Evolutionary conservation across 2,888 invertebrate species (phyloP).

Genomic region (Leucophenga maculata): DNA sequence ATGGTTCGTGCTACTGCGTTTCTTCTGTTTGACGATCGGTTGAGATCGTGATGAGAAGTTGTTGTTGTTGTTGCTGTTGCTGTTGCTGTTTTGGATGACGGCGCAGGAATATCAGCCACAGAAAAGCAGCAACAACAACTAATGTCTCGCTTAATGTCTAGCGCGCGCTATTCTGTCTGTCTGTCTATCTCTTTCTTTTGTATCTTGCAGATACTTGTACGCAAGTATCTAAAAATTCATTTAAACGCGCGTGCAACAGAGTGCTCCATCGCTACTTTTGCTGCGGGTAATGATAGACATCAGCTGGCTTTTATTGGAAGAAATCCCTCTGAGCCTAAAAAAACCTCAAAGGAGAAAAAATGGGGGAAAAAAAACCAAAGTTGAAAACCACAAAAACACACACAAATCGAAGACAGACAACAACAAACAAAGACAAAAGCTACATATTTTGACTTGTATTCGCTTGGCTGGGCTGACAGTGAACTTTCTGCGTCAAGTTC

Average conservation of each 20-base stretch:
- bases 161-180: too few species aligned
- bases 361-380: not conserved
- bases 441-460: not conserved
- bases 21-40: conserved; percentile 21
- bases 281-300: conserved; percentile 65
- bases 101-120: conserved; percentile 50
- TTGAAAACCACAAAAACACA: not conserved
- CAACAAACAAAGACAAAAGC: not conserved
- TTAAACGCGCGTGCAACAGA: not conserved
- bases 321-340: conserved; percentile 25
- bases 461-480: not conserved
- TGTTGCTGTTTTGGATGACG: conserved; percentile 33
- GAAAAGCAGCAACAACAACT: conserved; percentile 41
- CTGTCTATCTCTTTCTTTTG: too few species aligned
- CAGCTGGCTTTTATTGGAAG: conserved; percentile 45
- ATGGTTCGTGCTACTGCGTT: conserved; percentile 70
- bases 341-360: conserved; percentile 20
- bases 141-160: too few species aligned
- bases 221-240: not conserved
- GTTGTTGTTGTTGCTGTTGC: not conserved
- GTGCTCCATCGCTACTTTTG: conserved; percentile 12
- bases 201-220: not conserved
- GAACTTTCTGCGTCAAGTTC: not conserved
- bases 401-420: conserved; percentile 18
- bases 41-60: not conserved